Conservation (phyloP, 2,888 invertebrate species). For the Mactromeris polynyma region DNA sequence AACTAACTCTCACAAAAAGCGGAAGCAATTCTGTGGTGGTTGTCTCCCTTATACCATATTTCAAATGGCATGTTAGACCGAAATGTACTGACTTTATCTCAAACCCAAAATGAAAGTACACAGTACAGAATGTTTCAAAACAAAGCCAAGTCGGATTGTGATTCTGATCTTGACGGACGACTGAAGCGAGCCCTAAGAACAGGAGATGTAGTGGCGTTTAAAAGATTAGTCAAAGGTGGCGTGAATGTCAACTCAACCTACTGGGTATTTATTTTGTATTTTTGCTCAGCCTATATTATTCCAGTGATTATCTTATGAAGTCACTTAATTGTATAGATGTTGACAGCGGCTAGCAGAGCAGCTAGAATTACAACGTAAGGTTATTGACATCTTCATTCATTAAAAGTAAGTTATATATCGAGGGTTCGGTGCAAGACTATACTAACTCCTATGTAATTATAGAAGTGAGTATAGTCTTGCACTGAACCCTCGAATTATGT, state of each 20-base stretch:
- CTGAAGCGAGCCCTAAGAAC: constrained; percentile 71
- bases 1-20: not conserved
- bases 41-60: not conserved
- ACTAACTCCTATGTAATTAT: no score
- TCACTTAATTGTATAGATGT: no score
- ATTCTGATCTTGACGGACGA: constrained; percentile 52
- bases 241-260: constrained; percentile 73
- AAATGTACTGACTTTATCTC: not conserved
- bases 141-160: not conserved
- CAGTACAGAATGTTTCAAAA: not conserved
- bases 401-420: no score
- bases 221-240: constrained; percentile 78
- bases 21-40: not conserved
- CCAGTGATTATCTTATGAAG: no score
- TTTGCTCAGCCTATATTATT: no score
- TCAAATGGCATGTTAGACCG: not conserved
- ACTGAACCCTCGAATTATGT: no score
- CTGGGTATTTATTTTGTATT: constrained; percentile 45
- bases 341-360: no score
- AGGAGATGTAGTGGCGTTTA: constrained; percentile 71
- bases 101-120: not conserved
- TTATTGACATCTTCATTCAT: no score
- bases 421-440: no score
- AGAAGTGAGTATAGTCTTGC: no score
- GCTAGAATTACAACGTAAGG: no score